Conservation (phyloP, 2,113 vertebrate genomes). For the Genyomyrus donnyi region DNA sequence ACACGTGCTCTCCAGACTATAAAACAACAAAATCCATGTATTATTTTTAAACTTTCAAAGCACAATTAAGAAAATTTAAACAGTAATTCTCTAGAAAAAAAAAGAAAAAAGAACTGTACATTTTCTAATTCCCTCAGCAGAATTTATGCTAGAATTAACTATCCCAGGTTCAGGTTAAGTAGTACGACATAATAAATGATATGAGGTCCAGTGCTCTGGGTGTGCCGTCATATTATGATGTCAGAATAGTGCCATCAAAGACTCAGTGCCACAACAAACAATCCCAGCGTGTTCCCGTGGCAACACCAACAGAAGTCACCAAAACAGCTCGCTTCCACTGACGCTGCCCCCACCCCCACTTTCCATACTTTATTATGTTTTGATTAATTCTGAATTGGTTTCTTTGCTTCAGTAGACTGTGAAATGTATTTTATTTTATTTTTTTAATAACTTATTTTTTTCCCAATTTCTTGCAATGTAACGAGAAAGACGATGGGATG, state of each 20-base stretch:
- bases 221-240: neutral
- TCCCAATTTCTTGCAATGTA: slow-evolving; percentile 11
- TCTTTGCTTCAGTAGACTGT: slow-evolving; percentile 26
- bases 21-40: neutral
- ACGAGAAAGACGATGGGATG: neutral
- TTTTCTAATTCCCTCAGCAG: neutral
- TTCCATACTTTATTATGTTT: slow-evolving; percentile 26
- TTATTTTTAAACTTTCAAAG: neutral
- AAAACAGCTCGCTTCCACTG: neutral
- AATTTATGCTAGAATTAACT: neutral
- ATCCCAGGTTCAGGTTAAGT: neutral
- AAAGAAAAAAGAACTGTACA: neutral
- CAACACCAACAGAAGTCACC: neutral
- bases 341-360: neutral
- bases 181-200: neutral
- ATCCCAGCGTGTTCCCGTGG: neutral
- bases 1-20: neutral
- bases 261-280: neutral
- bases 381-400: slow-evolving; percentile 24
- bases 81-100: neutral
- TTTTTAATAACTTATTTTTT: slow-evolving; percentile 17
- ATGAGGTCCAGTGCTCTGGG: neutral
- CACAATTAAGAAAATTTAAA: neutral
- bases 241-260: neutral
- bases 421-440: slow-evolving; percentile 28